A percentile compares a stretch with the other conserved stretches of the same genome.
These are phyloP conservation scores for Troides oblongomaculatus DNA, from an alignment of 2,888 invertebrate genomes.

Conservation along the genomic window DNA sequence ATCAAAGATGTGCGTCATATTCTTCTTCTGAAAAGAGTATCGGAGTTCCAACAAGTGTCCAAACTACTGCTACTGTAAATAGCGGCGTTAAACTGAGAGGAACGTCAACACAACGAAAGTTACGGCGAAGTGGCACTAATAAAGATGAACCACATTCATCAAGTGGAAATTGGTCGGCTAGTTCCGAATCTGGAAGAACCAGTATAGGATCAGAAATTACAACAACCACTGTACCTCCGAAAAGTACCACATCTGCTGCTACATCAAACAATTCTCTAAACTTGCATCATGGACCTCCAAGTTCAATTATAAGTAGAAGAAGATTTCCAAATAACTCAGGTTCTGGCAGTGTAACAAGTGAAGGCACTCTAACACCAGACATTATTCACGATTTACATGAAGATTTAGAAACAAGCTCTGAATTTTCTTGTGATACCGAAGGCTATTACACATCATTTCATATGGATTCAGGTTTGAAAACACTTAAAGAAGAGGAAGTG, in stretches of 20 bases:
- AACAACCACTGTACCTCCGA: conserved; percentile 83
- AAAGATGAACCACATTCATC: conserved; percentile 93
- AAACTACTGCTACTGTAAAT: conserved; percentile 78
- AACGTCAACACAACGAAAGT: conserved; percentile 85
- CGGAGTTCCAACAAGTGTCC: conserved; percentile 77
- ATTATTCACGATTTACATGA: conserved; percentile 89
- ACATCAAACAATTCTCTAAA: conserved; percentile 86
- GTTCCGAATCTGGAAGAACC: conserved; percentile 92
- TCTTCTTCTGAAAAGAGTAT: conserved; percentile 88
- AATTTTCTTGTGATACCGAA: conserved; percentile 97
- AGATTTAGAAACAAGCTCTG: conserved; percentile 93
- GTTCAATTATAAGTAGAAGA: conserved; percentile 84
- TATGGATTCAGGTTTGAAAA: conserved; percentile 95
- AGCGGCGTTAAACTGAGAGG: conserved; percentile 87
- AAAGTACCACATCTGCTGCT: conserved; percentile 84
- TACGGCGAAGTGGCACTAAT: conserved; percentile 82
- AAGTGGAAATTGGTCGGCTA: conserved; percentile 97
- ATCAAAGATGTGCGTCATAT: conserved; percentile 89
- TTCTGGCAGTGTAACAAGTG: conserved; percentile 91
- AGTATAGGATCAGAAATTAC: conserved; percentile 92
- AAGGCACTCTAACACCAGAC: conserved; percentile 91
- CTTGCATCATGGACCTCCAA: conserved; percentile 82
- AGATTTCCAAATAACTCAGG: conserved; percentile 86
- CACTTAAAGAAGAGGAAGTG: conserved; percentile 85
- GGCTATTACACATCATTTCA: conserved; percentile 99